Percentiles rank a stretch among this genome's conserved stretches.
Conservation (phyloP, 1,140 invertebrate species). For the Polyergus mexicanus region DNA sequence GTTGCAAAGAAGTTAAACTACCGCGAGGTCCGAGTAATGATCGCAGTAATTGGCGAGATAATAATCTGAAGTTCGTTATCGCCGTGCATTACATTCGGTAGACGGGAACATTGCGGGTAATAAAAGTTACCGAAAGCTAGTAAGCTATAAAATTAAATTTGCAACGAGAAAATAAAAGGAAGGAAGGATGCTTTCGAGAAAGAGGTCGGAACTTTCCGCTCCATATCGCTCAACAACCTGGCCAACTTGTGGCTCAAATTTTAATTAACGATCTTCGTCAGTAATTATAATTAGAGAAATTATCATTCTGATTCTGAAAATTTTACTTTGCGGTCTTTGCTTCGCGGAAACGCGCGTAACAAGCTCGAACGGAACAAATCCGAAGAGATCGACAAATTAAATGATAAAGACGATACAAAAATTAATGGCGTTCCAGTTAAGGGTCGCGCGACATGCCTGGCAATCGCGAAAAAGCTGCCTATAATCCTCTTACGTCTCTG, state of each 20-base stretch:
- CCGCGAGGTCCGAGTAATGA: conserved; percentile 33
- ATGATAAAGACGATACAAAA: conserved; percentile 69
- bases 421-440: conserved; percentile 71
- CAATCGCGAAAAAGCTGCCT: conserved; percentile 67
- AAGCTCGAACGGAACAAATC: conserved; percentile 31
- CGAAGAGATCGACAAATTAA: conserved; percentile 65
- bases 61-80: conserved; percentile 60
- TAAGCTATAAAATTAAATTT: conserved; percentile 54
- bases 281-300: background rate
- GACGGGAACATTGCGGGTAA: conserved; percentile 23
- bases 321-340: background rate
- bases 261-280: conserved; percentile 48
- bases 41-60: conserved; percentile 42
- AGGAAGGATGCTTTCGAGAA: background rate
- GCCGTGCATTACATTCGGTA: conserved; percentile 47
- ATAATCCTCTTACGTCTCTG: conserved; percentile 76
- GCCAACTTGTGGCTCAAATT: conserved; percentile 28
- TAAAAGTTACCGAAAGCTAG: conserved; percentile 56
- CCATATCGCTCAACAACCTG: conserved; percentile 37
- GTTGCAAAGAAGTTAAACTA: conserved; percentile 51
- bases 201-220: conserved; percentile 45
- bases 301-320: conserved; percentile 37
- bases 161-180: conserved; percentile 30
- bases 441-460: conserved; percentile 65
- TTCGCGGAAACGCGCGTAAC: background rate